Base-by-base conservation (phyloP, 37 sponge, comb jelly and placozoan species). In the Axinella damicornis region DNA sequence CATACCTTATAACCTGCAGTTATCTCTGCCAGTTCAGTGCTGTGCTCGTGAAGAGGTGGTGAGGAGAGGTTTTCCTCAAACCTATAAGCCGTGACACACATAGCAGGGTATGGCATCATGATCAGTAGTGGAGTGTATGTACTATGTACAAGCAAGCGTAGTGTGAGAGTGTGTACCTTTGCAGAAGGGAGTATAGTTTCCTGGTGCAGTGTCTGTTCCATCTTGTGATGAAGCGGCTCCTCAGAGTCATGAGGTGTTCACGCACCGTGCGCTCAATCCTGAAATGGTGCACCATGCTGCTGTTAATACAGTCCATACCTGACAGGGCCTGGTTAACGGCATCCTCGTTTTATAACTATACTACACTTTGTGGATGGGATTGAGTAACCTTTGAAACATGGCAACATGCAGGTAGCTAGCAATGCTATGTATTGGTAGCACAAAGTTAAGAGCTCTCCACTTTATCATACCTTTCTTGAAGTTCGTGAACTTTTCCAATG, bases 151-250 rank as follows among this genome's bases (percentile, higher is more conserved):
- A 34, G 35, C 35, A 57, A 16, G 62, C n/a, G n/a, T n/a, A 32
- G 53, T 76, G 24, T 46, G 46, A 9, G 11, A 46, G 4, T 46
- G 4, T 46, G 63, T 31, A 81, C 92, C 69, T 82, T 55, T 89
- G 87, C 53, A 94, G 73, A 22, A 91, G 40, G 13, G 59, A 25
- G 39, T 86, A 86, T 33, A 97, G 77, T 1, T 86, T 64, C 37
- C 73, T 75, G 28, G 73, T 57, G 53, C 91, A 90, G 77, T 92
- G 90, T 33, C 91, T 89, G 87, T 97, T 97, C 98, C 98, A 97
- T 64, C 93, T 74, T 0, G 98, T 97, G 53, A 97, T 76, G 40
- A 84, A 86, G 2, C 93, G 74, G n/a, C 67, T 65, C 38, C 96
- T 82, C 84, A 86, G 64, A 38, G 92, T 52, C 77, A 89, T 87